Evolutionary conservation across 2,113 vertebrate genomes (phyloP).

Genomic region (Ailuropoda melanoleuca): DNA sequence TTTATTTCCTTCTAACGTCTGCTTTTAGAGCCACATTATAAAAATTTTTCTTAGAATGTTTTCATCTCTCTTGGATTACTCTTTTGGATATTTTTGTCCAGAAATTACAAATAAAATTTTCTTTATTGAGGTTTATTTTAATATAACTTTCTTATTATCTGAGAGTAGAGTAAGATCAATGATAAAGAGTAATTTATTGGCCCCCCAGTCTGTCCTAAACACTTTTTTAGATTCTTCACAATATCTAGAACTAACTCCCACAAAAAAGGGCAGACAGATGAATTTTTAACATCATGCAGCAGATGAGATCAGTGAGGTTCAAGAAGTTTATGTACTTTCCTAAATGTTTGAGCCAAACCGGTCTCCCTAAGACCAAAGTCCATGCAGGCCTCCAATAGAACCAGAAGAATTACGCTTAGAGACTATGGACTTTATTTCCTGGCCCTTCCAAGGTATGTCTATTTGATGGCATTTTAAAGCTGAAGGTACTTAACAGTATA

Average conservation of each 20-base stretch:
- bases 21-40: background rate
- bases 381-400: rapidly evolving
- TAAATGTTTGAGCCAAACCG: background rate
- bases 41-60: background rate
- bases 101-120: background rate
- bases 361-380: background rate
- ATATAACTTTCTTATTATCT: background rate
- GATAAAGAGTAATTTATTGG: background rate
- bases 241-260: background rate
- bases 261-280: background rate
- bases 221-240: background rate
- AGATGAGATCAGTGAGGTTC: background rate
- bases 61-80: background rate
- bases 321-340: background rate
- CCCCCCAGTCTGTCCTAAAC: rapidly evolving
- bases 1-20: background rate
- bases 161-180: background rate
- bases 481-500: background rate
- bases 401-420: background rate
- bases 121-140: background rate
- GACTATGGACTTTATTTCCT: background rate
- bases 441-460: background rate
- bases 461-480: background rate
- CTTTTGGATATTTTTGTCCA: background rate
- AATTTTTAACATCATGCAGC: background rate